A percentile compares a stretch with the other conserved stretches of the same genome.
Evolutionary conservation across 53 echinoderm and acorn worm species (phyloP).

Genomic region (Temnopleurus reevesii): DNA sequence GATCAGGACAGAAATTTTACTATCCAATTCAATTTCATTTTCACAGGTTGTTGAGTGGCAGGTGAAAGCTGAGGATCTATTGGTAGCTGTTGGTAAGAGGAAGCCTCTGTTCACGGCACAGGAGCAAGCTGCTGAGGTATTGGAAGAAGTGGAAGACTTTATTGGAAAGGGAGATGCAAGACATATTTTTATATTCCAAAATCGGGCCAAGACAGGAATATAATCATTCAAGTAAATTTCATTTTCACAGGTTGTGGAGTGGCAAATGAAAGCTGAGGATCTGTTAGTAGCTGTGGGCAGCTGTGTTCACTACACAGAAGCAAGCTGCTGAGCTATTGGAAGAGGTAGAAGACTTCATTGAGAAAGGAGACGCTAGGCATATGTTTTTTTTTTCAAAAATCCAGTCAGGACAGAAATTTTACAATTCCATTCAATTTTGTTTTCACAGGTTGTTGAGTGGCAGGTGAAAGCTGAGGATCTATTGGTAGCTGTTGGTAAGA

Average conservation of each 20-base stretch:
- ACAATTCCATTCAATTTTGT: too few species aligned
- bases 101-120: slow-evolving; percentile 64
- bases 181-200: too few species aligned
- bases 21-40: background rate
- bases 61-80: slow-evolving; percentile 83
- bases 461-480: slow-evolving; percentile 88
- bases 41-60: slow-evolving; percentile 87
- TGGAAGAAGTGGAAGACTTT: slow-evolving; percentile 88
- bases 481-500: slow-evolving; percentile 69
- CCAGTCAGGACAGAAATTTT: too few species aligned
- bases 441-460: slow-evolving; percentile 80
- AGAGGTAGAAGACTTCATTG: slow-evolving; percentile 77
- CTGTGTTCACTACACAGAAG: slow-evolving; percentile 60
- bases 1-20: too few species aligned
- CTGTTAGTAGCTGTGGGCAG: slow-evolving; percentile 65
- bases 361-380: slow-evolving; percentile 63
- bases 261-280: slow-evolving; percentile 83
- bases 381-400: too few species aligned
- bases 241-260: slow-evolving; percentile 67
- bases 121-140: slow-evolving; percentile 75
- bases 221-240: too few species aligned
- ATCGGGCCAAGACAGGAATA: too few species aligned
- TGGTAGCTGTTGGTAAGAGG: slow-evolving; percentile 69
- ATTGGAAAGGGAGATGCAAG: slow-evolving; percentile 72
- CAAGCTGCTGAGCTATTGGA: slow-evolving; percentile 75